Conservation (phyloP, 2,797 vertebrate species). For the Columba guinea region DNA sequence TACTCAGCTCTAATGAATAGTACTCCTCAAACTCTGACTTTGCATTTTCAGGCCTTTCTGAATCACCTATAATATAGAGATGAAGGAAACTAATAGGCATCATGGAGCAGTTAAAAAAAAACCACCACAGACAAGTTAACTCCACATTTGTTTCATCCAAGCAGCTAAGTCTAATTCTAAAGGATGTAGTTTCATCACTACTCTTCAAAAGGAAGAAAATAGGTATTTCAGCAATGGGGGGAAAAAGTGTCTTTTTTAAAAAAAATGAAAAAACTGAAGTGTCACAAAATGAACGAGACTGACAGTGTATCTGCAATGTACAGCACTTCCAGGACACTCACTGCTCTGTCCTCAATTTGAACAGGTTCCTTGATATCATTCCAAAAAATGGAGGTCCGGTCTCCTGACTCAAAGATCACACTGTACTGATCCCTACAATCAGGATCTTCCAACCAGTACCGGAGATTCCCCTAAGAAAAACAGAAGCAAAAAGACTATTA, state of each 20-base stretch:
- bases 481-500: background rate
- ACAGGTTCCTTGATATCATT: conserved; percentile 96
- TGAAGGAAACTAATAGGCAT: background rate
- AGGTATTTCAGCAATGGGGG: background rate
- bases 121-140: background rate
- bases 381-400: conserved; percentile 92
- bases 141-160: background rate
- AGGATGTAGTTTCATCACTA: background rate
- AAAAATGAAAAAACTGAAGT: background rate
- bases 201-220: background rate
- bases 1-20: conserved; percentile 11
- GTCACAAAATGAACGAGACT: background rate
- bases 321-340: conserved; percentile 72
- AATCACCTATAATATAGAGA: background rate
- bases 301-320: background rate
- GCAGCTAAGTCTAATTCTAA: background rate
- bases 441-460: conserved; percentile 96
- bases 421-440: conserved; percentile 98
- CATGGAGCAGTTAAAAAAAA: background rate
- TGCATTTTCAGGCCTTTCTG: conserved; percentile 26
- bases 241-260: background rate
- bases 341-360: conserved; percentile 92
- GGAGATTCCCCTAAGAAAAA: conserved; percentile 88
- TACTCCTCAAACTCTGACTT: conserved; percentile 16
- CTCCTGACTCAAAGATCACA: conserved; percentile 97